These are phyloP conservation scores for Isurus oxyrinchus DNA, from an alignment of 2,113 vertebrate genomes.

Conservation along the genomic window DNA sequence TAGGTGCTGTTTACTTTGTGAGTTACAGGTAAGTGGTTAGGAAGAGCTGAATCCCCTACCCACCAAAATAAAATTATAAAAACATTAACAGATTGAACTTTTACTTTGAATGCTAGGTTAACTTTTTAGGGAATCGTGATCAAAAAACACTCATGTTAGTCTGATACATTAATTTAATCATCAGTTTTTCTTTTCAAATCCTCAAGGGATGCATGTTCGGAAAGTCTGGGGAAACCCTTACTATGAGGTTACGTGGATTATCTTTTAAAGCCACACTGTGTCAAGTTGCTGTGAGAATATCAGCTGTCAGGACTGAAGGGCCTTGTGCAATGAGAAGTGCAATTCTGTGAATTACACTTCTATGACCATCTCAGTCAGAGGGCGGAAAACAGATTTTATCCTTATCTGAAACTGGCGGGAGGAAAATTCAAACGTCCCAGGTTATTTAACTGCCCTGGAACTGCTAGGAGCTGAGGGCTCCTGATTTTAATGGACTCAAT, in stretches of 20 bases:
- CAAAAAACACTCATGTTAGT: neutral
- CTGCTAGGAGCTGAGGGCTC: neutral
- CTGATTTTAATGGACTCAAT: neutral
- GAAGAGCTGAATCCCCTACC: neutral
- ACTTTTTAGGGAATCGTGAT: neutral
- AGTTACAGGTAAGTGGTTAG: slow-evolving; percentile 52
- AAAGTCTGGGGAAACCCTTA: slow-evolving; percentile 59
- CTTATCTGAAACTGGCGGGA: neutral
- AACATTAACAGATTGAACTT: neutral
- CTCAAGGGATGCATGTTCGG: slow-evolving; percentile 64
- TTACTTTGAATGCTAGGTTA: neutral
- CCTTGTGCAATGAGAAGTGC: neutral
- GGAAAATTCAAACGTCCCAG: neutral
- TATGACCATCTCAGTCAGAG: neutral
- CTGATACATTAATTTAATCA: neutral
- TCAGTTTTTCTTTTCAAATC: neutral
- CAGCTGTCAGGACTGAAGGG: slow-evolving; percentile 38
- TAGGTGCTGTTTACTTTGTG: slow-evolving; percentile 54
- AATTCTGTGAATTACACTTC: slow-evolving; percentile 40
- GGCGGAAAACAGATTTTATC: neutral
- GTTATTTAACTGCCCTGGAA: neutral
- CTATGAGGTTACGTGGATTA: slow-evolving; percentile 55
- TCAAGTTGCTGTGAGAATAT: slow-evolving; percentile 42
- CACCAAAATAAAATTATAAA: neutral
- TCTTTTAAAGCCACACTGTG: slow-evolving; percentile 57